phyloP scores from a whole-genome alignment of 2,888 invertebrate genomes.

The Lottia scabra region DNA sequence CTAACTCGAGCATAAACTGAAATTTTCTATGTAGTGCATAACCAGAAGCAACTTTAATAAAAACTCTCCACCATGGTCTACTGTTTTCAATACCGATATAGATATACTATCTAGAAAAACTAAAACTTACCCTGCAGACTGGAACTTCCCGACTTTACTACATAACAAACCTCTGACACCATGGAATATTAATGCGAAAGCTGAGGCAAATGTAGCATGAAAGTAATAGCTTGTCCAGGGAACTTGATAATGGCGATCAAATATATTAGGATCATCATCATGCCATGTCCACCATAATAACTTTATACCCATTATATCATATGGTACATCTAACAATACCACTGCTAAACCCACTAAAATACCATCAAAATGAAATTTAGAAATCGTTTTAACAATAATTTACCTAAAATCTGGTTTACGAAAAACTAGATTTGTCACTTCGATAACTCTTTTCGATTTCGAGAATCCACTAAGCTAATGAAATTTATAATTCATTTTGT shows the following conservation, averaged over 20 bases:
- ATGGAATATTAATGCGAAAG: slow-evolving; percentile 79
- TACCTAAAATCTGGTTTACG: too few relatives aligned
- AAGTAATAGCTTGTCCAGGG: slow-evolving; percentile 89
- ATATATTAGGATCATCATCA: slow-evolving; percentile 73
- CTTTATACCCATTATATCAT: slow-evolving; percentile 83
- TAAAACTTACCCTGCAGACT: slow-evolving; percentile 72
- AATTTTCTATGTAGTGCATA: too few relatives aligned
- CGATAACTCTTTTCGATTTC: too few relatives aligned
- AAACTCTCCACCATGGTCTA: too few relatives aligned
- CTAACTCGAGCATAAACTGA: too few relatives aligned
- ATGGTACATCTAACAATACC: slow-evolving; percentile 82
- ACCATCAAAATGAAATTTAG: slow-evolving; percentile 17
- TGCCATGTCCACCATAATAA: slow-evolving; percentile 89
- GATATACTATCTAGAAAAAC: too few relatives aligned
- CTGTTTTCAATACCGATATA: too few relatives aligned
- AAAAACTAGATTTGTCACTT: too few relatives aligned
- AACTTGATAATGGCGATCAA: slow-evolving; percentile 83
- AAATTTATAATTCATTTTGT: too few relatives aligned
- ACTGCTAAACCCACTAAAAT: slow-evolving; percentile 77
- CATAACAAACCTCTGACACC: slow-evolving; percentile 73
- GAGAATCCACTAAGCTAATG: too few relatives aligned
- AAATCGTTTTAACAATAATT: too few relatives aligned
- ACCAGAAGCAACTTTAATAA: too few relatives aligned
- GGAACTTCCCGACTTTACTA: slow-evolving; percentile 74
- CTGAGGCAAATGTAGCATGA: slow-evolving; percentile 81